phyloP scores from a whole-genome alignment of 2,797 vertebrate species.

The Scomberomorus guttatus region DNA sequence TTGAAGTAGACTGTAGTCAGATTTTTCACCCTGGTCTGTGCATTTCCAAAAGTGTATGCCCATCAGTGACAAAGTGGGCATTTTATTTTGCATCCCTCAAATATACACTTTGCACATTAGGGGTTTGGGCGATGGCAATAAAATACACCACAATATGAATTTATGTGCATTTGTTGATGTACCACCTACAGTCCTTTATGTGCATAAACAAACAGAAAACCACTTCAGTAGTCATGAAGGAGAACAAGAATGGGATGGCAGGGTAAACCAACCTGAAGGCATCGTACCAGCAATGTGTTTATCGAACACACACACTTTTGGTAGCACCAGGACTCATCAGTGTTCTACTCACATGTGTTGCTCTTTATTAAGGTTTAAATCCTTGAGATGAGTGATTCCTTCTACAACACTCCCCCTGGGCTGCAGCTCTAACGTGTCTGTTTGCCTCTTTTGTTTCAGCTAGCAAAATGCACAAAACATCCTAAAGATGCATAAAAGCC shows the following conservation, averaged over 20 bases:
- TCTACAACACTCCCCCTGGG: background rate
- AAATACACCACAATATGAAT: background rate
- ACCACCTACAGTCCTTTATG: conserved; percentile 40
- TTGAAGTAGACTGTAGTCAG: background rate
- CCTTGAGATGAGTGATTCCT: conserved; percentile 9
- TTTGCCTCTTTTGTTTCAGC: conserved; percentile 12
- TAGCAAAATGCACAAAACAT: conserved; percentile 12
- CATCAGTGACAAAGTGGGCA: background rate
- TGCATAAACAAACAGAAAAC: conserved; percentile 66
- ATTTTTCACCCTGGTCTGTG: background rate
- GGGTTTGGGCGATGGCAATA: background rate
- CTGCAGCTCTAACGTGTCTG: background rate
- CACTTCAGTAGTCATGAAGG: conserved; percentile 60
- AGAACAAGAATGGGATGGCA: conserved; percentile 44
- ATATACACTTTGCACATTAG: background rate
- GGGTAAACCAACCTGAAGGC: conserved; percentile 43
- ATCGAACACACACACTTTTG: conserved; percentile 32
- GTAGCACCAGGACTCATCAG: background rate
- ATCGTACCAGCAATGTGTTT: conserved; percentile 23
- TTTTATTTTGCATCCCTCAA: background rate
- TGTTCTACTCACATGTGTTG: background rate
- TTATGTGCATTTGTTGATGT: background rate
- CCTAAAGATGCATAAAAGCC: background rate
- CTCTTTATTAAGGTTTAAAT: conserved; percentile 8
- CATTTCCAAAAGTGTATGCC: background rate